These are phyloP conservation scores for Notiomystis cincta DNA, from an alignment of 2,113 vertebrate genomes.

Conservation along the genomic window DNA sequence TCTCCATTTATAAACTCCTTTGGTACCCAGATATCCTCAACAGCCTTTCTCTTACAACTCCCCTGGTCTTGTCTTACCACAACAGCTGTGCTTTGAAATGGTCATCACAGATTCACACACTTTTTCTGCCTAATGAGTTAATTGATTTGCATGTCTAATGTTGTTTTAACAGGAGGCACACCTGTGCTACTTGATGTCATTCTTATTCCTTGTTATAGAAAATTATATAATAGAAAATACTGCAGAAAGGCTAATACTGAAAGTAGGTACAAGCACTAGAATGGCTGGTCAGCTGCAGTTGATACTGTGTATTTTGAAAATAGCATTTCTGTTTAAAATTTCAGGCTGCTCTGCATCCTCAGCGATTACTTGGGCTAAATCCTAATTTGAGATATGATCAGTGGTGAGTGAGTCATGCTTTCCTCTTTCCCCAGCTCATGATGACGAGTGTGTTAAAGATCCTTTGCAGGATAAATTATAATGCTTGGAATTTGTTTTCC, in stretches of 20 bases:
- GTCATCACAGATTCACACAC: neutral
- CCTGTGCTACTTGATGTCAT: neutral
- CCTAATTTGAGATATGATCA: slow-evolving; percentile 4
- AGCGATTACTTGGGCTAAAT: neutral
- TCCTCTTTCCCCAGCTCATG: neutral
- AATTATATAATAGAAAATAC: neutral
- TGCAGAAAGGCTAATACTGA: neutral
- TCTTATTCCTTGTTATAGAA: neutral
- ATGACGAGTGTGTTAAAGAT: neutral
- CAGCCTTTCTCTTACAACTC: neutral
- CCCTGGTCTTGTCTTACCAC: neutral
- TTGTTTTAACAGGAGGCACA: neutral
- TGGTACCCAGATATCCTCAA: too few species aligned
- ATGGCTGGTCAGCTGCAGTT: neutral
- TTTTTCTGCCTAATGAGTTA: neutral
- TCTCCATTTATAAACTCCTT: rapidly evolving
- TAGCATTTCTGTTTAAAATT: neutral
- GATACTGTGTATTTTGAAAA: neutral
- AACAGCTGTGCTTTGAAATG: neutral
- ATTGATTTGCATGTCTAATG: slow-evolving; percentile 24
- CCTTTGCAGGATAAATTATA: neutral
- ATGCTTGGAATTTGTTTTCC: slow-evolving; percentile 1
- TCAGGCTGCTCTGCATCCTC: neutral
- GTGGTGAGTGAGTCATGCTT: neutral
- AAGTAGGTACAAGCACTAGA: neutral